Evolutionary conservation across 2,113 vertebrate species (phyloP), one percentile per base, ranked within the genome.

Genomic region (Ptyas mucosa): DNA sequence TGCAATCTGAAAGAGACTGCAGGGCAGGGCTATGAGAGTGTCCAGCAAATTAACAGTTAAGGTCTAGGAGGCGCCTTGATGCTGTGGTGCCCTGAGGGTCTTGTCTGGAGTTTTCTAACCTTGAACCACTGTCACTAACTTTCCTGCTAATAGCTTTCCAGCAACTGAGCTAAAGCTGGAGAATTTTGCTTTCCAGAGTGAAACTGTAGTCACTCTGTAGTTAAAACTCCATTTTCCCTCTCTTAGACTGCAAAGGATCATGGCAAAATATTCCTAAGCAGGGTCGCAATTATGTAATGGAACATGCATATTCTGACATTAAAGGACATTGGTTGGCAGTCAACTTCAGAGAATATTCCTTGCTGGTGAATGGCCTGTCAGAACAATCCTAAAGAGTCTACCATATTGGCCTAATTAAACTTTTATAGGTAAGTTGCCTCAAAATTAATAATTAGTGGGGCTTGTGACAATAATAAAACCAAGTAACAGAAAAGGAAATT

Each of bases 61-160:
- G 96, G 97, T 97, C 97, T 95, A 95, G 90, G 91, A 93, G 97
- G 97, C 94, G 95, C 97, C 97, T 97, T 6, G 89, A 94, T 96
- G 97, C 96, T 96, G 95, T 92, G 93, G 89, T 96, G 89, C 96
- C 97, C 96, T 95, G 87, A 93, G 52, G 96, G 96, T 94, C 34
- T 90, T 95, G 93, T 96, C 57, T 92, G 94, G 95, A 96, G 91
- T 95, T 96, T 53, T 95, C 95, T 95, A 94, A 92, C 96, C 97
- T 95, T 69, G 88, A 96, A 94, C 93, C 86, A 90, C 90, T 85
- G 96, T 96, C 91, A 91, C 1, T 2, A 11, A 14, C 94, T 96
- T 96, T 96, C 95, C 96, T 97, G 95, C 39, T 0, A 24, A 95
- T 94, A 96, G 90, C 93, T 97, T 95, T 95, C 94, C 93, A 94